These are phyloP conservation scores for Lamellibrachia luymesi DNA, from an alignment of 1,140 invertebrate genomes.

Conservation along the genomic window DNA sequence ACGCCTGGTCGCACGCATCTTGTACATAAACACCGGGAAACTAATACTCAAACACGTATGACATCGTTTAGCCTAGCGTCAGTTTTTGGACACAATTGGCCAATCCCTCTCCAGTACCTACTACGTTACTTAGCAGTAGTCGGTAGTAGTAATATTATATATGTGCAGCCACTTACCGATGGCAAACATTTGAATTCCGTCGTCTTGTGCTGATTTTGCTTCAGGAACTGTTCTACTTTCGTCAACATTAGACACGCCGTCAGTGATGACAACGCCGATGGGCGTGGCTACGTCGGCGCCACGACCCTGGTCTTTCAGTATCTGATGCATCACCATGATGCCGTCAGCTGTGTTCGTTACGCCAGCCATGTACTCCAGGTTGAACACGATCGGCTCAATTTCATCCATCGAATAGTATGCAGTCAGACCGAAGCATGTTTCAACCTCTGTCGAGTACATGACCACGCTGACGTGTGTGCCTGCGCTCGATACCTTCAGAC, in stretches of 20 bases:
- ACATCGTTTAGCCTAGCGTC: no score
- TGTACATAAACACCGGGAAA: no score
- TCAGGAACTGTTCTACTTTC: constrained; percentile 9
- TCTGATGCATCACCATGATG: neutral
- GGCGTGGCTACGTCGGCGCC: neutral
- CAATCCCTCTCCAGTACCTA: no score
- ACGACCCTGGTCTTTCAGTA: neutral
- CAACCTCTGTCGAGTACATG: neutral
- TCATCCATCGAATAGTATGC: neutral
- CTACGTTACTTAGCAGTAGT: no score
- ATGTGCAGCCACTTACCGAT: neutral
- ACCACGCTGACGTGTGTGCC: constrained; percentile 10
- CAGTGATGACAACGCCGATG: neutral
- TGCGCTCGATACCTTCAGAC: neutral
- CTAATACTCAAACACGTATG: no score
- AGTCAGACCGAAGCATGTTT: neutral
- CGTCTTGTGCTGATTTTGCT: neutral
- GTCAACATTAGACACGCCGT: neutral
- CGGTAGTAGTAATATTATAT: no score
- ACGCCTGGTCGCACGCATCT: no score
- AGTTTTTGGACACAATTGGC: no score
- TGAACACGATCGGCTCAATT: neutral
- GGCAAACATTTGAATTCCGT: constrained; percentile 20
- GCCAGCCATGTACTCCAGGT: neutral
- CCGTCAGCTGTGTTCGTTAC: neutral